Conservation (phyloP, 2,888 invertebrate genomes). For the Timema cristinae region DNA sequence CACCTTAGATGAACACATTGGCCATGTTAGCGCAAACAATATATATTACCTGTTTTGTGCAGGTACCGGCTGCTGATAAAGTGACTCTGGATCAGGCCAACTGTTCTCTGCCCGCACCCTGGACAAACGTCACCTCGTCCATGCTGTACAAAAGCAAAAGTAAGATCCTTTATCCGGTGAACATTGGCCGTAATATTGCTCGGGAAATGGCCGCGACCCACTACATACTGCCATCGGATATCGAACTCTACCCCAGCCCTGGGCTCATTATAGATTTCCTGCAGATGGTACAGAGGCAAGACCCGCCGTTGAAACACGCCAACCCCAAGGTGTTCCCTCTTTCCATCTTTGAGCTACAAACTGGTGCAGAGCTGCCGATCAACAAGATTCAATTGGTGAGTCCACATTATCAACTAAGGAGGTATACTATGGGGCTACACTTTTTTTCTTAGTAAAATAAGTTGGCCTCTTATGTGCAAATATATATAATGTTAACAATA, state of each 20-base stretch:
- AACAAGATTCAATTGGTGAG: conserved; percentile 64
- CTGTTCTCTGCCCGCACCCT: conserved; percentile 67
- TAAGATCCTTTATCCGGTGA: conserved; percentile 82
- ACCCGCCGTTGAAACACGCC: conserved; percentile 57
- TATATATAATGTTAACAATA: no score
- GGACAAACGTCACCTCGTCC: conserved; percentile 55
- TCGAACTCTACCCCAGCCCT: conserved; percentile 86
- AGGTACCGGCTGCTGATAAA: conserved; percentile 59
- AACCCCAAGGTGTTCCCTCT: conserved; percentile 76
- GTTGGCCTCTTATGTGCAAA: no score
- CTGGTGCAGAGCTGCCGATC: conserved; percentile 56
- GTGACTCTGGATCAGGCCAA: conserved; percentile 63
- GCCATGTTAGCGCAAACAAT: no score
- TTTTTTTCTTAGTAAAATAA: no score
- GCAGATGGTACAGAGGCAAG: conserved; percentile 75
- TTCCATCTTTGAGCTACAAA: conserved; percentile 83
- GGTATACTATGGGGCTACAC: no score
- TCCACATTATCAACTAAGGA: conserved; percentile 9
- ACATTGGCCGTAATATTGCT: conserved; percentile 86
- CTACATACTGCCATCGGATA: conserved; percentile 81
- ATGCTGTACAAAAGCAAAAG: conserved; percentile 75
- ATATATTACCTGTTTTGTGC: no score
- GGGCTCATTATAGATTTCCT: conserved; percentile 75
- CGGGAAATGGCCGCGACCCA: conserved; percentile 77
- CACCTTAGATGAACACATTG: no score